A percentile compares a stretch with the other conserved stretches of the same genome.
Evolutionary conservation across 2,113 vertebrate species (phyloP).

Genomic region (Grammomys dolichurus): DNA sequence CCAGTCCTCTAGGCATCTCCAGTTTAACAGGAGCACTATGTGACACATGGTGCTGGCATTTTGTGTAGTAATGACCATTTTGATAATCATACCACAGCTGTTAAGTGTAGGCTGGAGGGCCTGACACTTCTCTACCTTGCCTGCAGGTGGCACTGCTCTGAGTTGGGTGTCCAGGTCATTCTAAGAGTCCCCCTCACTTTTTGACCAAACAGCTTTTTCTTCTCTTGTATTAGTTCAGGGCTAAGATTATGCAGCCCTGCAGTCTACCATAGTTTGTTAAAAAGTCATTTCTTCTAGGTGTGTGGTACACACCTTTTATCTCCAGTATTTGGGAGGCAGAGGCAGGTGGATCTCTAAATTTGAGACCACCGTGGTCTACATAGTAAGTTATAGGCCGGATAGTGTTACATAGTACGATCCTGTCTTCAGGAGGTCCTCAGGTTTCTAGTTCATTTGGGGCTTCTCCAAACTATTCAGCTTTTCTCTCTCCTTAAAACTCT

Average conservation of each 20-base stretch:
- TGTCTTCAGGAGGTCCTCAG: not conserved
- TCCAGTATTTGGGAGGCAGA: not conserved
- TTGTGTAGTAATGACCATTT: not conserved
- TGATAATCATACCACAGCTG: not conserved
- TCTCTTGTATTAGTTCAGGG: not conserved
- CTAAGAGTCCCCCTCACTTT: not conserved
- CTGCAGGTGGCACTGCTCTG: not conserved
- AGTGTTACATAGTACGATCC: not conserved
- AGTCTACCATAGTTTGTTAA: not conserved
- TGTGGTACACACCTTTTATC: not conserved
- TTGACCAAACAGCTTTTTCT: not conserved
- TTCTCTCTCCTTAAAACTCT: constrained; percentile 22
- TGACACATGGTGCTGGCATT: not conserved
- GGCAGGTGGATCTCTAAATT: not conserved
- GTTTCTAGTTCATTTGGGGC: not conserved
- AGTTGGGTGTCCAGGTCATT: not conserved
- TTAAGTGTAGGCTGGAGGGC: not conserved
- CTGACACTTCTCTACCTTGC: not conserved
- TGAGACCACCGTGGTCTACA: not conserved
- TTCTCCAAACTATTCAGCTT: not conserved
- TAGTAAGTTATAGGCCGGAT: not conserved
- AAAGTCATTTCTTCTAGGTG: not conserved
- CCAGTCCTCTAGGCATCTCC: not conserved
- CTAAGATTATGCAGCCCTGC: not conserved
- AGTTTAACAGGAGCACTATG: not conserved